A percentile compares a stretch with the other conserved stretches of the same genome.
phyloP scores from a whole-genome alignment of 2,888 invertebrate species.

The Rhaphigaster nebulosa region DNA sequence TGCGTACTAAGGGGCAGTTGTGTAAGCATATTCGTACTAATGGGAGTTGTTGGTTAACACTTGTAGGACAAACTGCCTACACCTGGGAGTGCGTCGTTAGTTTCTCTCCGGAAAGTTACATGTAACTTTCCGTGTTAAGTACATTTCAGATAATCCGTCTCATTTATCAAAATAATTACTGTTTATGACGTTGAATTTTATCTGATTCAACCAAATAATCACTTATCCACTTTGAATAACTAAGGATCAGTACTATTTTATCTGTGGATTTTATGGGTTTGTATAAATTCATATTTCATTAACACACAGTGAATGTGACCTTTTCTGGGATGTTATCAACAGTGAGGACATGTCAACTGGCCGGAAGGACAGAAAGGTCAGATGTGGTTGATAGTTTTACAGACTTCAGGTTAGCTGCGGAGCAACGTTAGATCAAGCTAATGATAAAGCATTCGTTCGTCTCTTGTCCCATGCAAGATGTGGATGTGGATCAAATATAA shows the following conservation, averaged over 20 bases:
- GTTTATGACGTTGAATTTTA: neutral
- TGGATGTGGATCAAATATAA: neutral
- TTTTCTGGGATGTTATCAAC: neutral
- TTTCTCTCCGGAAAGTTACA: neutral
- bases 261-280: neutral
- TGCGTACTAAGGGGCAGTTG: neutral
- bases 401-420: neutral
- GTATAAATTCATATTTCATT: neutral
- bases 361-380: neutral
- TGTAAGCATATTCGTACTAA: neutral
- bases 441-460: neutral
- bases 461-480: neutral
- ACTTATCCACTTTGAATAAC: neutral
- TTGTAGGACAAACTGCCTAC: constrained; percentile 2
- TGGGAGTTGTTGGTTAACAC: constrained; percentile 25
- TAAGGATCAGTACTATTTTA: neutral
- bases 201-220: neutral
- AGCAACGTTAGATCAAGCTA: neutral
- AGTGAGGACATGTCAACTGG: neutral
- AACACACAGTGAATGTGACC: neutral
- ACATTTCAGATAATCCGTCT: neutral
- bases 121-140: neutral
- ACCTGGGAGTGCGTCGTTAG: neutral
- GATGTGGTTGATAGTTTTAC: neutral
- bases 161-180: neutral